Conservation (phyloP, 2,797 vertebrate genomes). For the Bovichtus variegatus region DNA sequence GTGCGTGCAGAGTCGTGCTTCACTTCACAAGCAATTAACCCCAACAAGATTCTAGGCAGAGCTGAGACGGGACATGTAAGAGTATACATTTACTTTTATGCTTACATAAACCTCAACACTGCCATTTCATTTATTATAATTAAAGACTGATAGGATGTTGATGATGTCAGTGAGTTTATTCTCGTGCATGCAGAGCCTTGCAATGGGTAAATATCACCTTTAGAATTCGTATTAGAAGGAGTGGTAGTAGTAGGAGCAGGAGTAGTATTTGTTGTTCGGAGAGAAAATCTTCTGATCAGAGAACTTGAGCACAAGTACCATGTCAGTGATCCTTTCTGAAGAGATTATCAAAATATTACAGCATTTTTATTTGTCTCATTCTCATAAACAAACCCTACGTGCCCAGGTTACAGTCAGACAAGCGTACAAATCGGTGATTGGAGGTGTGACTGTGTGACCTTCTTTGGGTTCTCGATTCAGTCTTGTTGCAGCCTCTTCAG, state of each 20-base stretch:
- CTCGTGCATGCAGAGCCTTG: not conserved
- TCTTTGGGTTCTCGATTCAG: slow-evolving; percentile 2
- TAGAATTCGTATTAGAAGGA: too few relatives aligned
- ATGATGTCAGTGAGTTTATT: not conserved
- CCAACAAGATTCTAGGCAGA: slow-evolving; percentile 1
- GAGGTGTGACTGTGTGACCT: slow-evolving; percentile 10
- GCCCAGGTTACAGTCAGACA: slow-evolving; percentile 31
- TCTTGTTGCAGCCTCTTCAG: slow-evolving; percentile 20
- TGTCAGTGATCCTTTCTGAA: not conserved
- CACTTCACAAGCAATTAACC: slow-evolving; percentile 34
- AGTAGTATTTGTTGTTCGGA: not conserved
- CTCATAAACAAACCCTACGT: slow-evolving; percentile 22
- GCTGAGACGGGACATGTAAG: slow-evolving; percentile 3
- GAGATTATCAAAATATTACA: not conserved
- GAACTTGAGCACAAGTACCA: not conserved
- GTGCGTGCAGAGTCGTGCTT: slow-evolving; percentile 8
- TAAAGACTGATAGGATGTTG: not conserved
- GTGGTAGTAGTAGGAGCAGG: too few relatives aligned
- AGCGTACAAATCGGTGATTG: slow-evolving; percentile 42
- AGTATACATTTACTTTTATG: slow-evolving; percentile 12
- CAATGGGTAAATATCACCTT: too few relatives aligned
- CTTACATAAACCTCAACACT: not conserved
- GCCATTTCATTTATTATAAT: not conserved
- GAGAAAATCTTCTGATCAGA: not conserved
- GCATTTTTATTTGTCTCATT: not conserved